These are phyloP conservation scores for Scaeva pyrastri DNA, from an alignment of 2,888 invertebrate species.

Conservation along the genomic window DNA sequence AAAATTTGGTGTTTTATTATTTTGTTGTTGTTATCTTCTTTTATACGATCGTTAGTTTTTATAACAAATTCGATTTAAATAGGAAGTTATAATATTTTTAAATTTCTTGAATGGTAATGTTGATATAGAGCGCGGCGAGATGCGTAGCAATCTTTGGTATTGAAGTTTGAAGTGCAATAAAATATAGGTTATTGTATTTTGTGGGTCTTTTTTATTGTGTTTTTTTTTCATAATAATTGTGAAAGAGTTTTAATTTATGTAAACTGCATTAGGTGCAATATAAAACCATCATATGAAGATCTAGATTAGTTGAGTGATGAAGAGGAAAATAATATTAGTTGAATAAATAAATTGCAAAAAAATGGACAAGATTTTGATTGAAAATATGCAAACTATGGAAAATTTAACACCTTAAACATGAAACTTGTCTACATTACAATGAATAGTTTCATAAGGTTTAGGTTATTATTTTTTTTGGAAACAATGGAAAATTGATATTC, in stretches of 20 bases:
- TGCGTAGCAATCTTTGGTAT: not conserved
- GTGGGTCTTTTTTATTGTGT: not conserved
- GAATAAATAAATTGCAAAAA: not conserved
- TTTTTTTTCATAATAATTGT: not conserved
- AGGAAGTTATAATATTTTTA: not conserved
- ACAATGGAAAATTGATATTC: no score
- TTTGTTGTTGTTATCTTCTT: not conserved
- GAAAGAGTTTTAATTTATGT: slow-evolving; percentile 6
- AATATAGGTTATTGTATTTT: not conserved
- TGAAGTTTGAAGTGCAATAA: not conserved
- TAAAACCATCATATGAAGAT: not conserved
- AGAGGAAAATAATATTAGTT: not conserved
- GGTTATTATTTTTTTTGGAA: no score
- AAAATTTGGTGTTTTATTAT: slow-evolving; percentile 2
- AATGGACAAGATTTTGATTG: not conserved
- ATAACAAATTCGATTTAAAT: not conserved
- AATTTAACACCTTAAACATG: not conserved
- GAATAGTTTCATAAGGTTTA: no score
- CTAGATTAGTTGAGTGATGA: not conserved
- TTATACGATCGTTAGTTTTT: not conserved
- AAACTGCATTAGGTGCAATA: not conserved
- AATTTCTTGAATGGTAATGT: not conserved
- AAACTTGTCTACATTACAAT: not conserved
- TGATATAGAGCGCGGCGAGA: not conserved
- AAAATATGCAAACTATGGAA: not conserved